Evolutionary conservation across 2,888 invertebrate species (phyloP).

Genomic region (Lycia hirtaria): DNA sequence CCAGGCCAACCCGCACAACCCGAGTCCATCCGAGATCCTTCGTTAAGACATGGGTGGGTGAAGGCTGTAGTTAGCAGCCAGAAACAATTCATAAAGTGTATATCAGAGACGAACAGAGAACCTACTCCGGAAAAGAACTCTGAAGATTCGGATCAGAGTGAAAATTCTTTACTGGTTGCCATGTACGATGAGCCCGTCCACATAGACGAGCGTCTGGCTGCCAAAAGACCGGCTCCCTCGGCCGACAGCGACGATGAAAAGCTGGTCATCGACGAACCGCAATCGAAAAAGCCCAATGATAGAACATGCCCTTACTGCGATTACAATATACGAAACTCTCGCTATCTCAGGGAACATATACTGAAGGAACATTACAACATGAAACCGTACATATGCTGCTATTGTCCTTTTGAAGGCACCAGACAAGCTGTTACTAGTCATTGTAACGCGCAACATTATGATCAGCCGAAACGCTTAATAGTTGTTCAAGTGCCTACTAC

Average conservation of each 20-base stretch:
- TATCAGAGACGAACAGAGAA: conserved; percentile 6
- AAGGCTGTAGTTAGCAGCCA: conserved; percentile 56
- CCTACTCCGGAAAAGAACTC: conserved; percentile 17
- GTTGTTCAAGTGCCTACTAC: conserved; percentile 44
- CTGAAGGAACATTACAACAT: conserved; percentile 73
- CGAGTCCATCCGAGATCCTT: conserved; percentile 61
- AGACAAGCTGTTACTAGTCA: conserved; percentile 61
- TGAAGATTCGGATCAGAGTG: conserved; percentile 36
- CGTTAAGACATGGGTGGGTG: conserved; percentile 63
- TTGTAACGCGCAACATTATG: conserved; percentile 56
- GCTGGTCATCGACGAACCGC: conserved; percentile 59
- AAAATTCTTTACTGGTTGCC: conserved; percentile 70
- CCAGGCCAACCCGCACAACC: conserved; percentile 52
- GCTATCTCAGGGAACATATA: conserved; percentile 67
- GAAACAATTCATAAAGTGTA: conserved; percentile 51
- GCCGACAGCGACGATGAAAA: conserved; percentile 62
- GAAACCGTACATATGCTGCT: conserved; percentile 71
- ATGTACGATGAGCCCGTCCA: conserved; percentile 66
- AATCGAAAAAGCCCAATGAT: conserved; percentile 23
- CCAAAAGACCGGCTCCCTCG: conserved; percentile 38
- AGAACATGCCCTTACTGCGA: conserved; percentile 63
- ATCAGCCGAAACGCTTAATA: conserved; percentile 39
- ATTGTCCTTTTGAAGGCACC: conserved; percentile 65
- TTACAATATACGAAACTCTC: conserved; percentile 34
- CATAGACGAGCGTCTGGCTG: conserved; percentile 52